Evolutionary conservation across 2,888 invertebrate genomes (phyloP), one percentile per base, ranked within the genome.

Genomic region (Melieria crassipennis): DNA sequence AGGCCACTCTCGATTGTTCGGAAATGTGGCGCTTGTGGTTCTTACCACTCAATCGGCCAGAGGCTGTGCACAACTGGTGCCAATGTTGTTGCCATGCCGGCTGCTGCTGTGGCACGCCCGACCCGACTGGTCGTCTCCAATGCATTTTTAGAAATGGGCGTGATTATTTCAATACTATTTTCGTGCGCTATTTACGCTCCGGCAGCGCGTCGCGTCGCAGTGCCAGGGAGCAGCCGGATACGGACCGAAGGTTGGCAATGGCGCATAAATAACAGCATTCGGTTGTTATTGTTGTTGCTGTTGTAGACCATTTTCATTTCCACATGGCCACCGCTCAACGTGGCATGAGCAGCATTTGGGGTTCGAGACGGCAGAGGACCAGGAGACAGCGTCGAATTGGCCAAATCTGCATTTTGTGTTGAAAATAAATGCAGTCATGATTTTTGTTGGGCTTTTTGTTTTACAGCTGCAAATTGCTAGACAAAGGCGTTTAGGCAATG

Each of bases 121-220:
- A 3, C 61, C 45, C 3, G 30, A 46, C 45, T 61, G 11, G 9
- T 10, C 45, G 30, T 30, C 30, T 30, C 30, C 1, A 30, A 30
- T 30, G 30, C 30, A 30, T 30, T 5, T 42, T 43, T 7, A 5
- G 46, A 5, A 43, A 43, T 61, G 61, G 61, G 61, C 61, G 61
- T 61, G 61, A 61, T 61, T 58, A 58, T 58, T 58, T 58, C 13
- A 58, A 58, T 58, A 10, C 42, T 16, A 58, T 13, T 10, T n/a
- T 9, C 52, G 10, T 13, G 11, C n/a, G 52, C 30, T 30, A 30
- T 30, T 30, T 7, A 52, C 13, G 52, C 7, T 52, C 52, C 13
- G 52, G 10, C 11, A 52, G 13, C 9, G 13, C 30, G 30, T 30
- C 9, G 13, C 30, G 30, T 30, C 30, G 16, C 16, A 16, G 16